Evolutionary conservation across 37 sponge, comb jelly and placozoan species (phyloP), one percentile per base, ranked within the genome.

Genomic region (Oscarella lobularis): DNA sequence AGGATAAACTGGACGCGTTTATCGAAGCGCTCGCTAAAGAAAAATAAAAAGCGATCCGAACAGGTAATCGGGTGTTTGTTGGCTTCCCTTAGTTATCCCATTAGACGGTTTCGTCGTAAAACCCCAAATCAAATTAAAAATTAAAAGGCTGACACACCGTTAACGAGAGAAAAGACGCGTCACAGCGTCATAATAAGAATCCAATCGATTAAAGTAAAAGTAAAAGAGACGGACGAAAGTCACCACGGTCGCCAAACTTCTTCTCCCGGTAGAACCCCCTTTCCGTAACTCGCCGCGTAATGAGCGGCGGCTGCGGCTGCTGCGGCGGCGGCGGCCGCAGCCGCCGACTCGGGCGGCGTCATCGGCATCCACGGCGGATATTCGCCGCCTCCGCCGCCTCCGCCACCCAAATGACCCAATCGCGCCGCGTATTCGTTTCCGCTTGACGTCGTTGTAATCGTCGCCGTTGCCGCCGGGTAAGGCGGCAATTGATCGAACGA

Each of bases 1-100:
- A 94, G 80, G 95, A 89, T 40, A 94, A 84, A 39, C 73, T 94
- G 75, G 90, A 87, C 32, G 20, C 83, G 3, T 94, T 94, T 75
- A 84, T 67, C 75, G 81, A 78, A 6, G 87, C 91, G 36, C 95
- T 94, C 31, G 40, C 72, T 20, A 84, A 81, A 33, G 87, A 89
- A 5, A 79, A 90, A 69, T 48, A 20, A 48, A 20, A 48, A 9
- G 60, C 60, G 9, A 27, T 48, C n/a, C n/a, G n/a, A n/a, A n/a
- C n/a, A n/a, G n/a, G n/a, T n/a, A n/a, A n/a, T n/a, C n/a, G n/a
- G n/a, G n/a, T n/a, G n/a, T n/a, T n/a, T n/a, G n/a, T n/a, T n/a
- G n/a, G n/a, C n/a, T n/a, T n/a, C n/a, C n/a, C n/a, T n/a, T n/a
- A n/a, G n/a, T n/a, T n/a, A n/a, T n/a, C n/a, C n/a, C n/a, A n/a